phyloP scores from a whole-genome alignment of 37 sponge, comb jelly and placozoan species.

The Diacarnus erythraeanus region DNA sequence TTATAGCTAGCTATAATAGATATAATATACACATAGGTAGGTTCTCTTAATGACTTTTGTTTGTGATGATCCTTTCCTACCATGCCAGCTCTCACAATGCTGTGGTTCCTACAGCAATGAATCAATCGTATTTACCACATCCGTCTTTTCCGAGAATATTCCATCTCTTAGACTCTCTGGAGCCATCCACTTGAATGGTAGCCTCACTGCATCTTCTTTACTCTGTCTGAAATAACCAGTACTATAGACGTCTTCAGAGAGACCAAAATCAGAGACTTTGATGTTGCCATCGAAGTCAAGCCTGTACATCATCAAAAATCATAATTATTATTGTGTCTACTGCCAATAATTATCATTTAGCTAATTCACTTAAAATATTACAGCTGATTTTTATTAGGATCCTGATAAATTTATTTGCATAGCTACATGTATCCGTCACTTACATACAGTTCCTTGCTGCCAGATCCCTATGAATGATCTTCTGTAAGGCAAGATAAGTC shows the following conservation, averaged over 20 bases:
- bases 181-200: slow-evolving; percentile 44
- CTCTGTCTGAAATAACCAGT: slow-evolving; percentile 30
- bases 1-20: no score
- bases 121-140: slow-evolving; percentile 28
- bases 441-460: slow-evolving; percentile 48
- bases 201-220: slow-evolving; percentile 13
- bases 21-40: no score
- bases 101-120: no score
- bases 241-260: slow-evolving; percentile 33
- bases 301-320: background rate
- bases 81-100: no score
- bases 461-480: slow-evolving; percentile 37
- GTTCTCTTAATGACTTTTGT: no score
- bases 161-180: slow-evolving; percentile 25
- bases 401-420: no score
- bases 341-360: background rate
- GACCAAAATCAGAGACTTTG: slow-evolving; percentile 45
- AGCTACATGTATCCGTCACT: no score
- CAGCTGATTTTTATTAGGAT: no score
- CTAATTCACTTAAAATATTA: no score
- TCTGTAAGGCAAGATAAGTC: slow-evolving; percentile 30
- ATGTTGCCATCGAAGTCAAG: slow-evolving; percentile 11
- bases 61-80: no score
- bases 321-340: background rate
- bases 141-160: slow-evolving; percentile 22